These are phyloP conservation scores for Orientallactaga sibirica DNA, from an alignment of 2,797 vertebrate genomes.

Conservation along the genomic window DNA sequence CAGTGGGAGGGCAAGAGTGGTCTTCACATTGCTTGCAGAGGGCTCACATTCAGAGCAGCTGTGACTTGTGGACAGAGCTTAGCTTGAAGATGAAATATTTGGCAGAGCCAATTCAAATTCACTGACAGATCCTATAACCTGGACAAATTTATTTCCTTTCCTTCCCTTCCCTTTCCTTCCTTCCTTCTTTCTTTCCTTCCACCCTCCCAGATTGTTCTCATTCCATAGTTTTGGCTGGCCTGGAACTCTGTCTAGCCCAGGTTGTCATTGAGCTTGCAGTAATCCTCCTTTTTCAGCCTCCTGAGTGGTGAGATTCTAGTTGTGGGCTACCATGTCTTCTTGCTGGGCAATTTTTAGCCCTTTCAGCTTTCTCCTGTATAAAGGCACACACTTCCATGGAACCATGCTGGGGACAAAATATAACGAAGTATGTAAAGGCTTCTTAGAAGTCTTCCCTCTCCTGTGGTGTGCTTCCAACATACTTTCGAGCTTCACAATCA, in stretches of 20 bases:
- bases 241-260: neutral
- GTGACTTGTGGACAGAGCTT: neutral
- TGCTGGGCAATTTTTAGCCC: neutral
- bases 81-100: conserved; percentile 22
- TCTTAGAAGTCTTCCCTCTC: neutral
- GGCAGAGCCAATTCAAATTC: neutral
- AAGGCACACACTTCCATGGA: conserved; percentile 18
- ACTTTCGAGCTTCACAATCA: conserved; percentile 24
- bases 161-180: neutral
- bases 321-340: neutral
- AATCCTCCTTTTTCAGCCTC: neutral
- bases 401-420: conserved; percentile 4
- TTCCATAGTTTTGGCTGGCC: no score
- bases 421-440: conserved; percentile 16
- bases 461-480: conserved; percentile 9
- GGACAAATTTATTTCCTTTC: neutral
- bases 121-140: neutral
- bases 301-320: neutral
- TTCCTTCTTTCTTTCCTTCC: neutral
- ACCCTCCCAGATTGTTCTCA: neutral
- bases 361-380: conserved; percentile 29
- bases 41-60: neutral
- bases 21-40: neutral
- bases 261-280: neutral
- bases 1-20: neutral